Evolutionary conservation across 2,888 invertebrate genomes (phyloP), one percentile per base, ranked within the genome.

Genomic region (Aphrophora alni): DNA sequence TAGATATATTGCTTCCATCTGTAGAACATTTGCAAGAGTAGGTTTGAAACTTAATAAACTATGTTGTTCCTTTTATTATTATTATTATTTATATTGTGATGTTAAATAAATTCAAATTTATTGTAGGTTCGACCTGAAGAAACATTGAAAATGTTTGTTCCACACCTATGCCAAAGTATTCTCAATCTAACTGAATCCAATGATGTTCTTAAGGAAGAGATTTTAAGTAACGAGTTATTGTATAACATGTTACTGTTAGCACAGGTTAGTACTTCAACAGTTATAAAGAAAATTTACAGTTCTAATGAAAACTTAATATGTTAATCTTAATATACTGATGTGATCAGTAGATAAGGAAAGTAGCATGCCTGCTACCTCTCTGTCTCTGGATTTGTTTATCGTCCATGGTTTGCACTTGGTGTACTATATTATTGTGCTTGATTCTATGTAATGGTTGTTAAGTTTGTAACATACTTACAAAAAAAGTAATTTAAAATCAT

Each of bases 241-340:
- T 97, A 96, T 88, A 92, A 95, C 85, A 88, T 97, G 78, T 90
- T 94, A 0, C 88, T 97, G 59, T 88, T 97, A 17, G 92, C 93
- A 83, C 93, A 95, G 88, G 92, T 92, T 86, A 59, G 59, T 59
- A 59, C 5, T 59, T 59, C 14, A 59, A 44, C 21, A 25, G 70
- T 70, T 70, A 24, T 70, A 21, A 25, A 21, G 25, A 17, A 3
- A 33, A 33, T n/a, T n/a, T n/a, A n/a, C n/a, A n/a, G n/a, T n/a
- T n/a, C n/a, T n/a, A n/a, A n/a, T n/a, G n/a, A n/a, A n/a, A n/a
- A n/a, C n/a, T n/a, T n/a, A n/a, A n/a, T n/a, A n/a, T n/a, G n/a
- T n/a, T n/a, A n/a, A n/a, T n/a, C n/a, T n/a, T n/a, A n/a, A n/a
- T n/a, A n/a, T n/a, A n/a, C n/a, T n/a, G n/a, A n/a, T n/a, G n/a